Evolutionary conservation across 2,113 vertebrate species (phyloP).

Genomic region (Collichthys lucidus): DNA sequence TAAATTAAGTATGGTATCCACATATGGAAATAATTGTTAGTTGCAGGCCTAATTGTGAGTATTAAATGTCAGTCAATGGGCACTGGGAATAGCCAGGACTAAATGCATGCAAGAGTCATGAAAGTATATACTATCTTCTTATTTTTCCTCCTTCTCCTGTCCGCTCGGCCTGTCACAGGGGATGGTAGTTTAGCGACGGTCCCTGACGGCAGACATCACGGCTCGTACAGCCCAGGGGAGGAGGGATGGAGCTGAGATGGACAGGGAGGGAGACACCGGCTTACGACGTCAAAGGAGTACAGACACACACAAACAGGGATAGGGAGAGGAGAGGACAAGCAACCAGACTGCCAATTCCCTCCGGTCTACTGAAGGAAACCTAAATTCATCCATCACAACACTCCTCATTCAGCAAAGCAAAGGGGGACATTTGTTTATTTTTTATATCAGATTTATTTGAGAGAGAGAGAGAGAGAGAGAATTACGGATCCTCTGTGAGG

Average conservation of each 20-base stretch:
- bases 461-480: not conserved
- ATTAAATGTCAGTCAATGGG: not conserved
- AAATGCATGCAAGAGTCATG: no score
- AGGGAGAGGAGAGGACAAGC: conserved; percentile 69
- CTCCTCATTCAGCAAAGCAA: conserved; percentile 42
- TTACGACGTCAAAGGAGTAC: conserved; percentile 86
- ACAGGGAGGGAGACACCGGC: conserved; percentile 87
- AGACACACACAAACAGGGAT: conserved; percentile 67
- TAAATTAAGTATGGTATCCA: no score
- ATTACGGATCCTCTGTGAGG: conserved; percentile 43
- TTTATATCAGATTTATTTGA: conserved; percentile 38
- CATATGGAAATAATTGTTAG: not conserved
- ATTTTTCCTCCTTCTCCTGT: not conserved
- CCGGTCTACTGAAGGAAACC: conserved; percentile 70
- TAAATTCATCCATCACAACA: conserved; percentile 49
- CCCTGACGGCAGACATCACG: conserved; percentile 80
- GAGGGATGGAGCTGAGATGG: conserved; percentile 83
- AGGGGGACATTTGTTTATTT: conserved; percentile 63
- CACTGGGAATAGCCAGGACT: not conserved
- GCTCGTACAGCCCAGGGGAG: conserved; percentile 81
- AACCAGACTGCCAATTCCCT: conserved; percentile 74
- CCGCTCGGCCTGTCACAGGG: not conserved
- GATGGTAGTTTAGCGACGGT: conserved; percentile 72
- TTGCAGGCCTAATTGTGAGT: no score
- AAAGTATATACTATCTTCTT: not conserved